Evolutionary conservation across 2,113 vertebrate species (phyloP).

Genomic region (Callaeas wilsoni): DNA sequence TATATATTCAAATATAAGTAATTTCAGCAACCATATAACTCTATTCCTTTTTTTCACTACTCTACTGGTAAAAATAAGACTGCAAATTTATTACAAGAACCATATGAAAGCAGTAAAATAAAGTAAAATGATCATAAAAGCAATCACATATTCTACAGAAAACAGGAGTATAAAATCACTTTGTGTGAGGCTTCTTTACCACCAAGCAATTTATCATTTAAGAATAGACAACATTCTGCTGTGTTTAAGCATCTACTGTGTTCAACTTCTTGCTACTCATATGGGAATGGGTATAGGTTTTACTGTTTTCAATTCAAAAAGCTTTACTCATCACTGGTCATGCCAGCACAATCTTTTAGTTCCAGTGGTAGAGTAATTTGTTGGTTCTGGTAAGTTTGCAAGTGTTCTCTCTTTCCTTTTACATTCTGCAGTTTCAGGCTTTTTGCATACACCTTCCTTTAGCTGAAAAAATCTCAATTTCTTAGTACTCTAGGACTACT

Average conservation of each 20-base stretch:
- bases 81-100: slow-evolving; percentile 56
- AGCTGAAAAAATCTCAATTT: background rate
- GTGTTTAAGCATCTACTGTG: slow-evolving; percentile 37
- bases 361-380: background rate
- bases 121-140: slow-evolving; percentile 63
- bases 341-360: background rate
- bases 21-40: background rate
- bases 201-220: slow-evolving; percentile 54
- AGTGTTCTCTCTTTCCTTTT: background rate
- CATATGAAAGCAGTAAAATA: slow-evolving; percentile 61
- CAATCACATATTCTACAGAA: slow-evolving; percentile 69
- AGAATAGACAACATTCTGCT: slow-evolving; percentile 56
- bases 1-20: background rate
- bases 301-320: slow-evolving; percentile 37
- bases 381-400: background rate
- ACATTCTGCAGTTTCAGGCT: background rate
- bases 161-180: slow-evolving; percentile 56
- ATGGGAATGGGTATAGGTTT: slow-evolving; percentile 26
- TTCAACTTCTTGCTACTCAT: slow-evolving; percentile 27
- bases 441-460: background rate
- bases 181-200: slow-evolving; percentile 42
- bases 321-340: slow-evolving; percentile 12
- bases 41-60: slow-evolving; percentile 23
- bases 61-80: slow-evolving; percentile 49
- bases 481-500: background rate